Evolutionary conservation across 2,113 vertebrate species (phyloP).

Genomic region (Laticauda colubrina): DNA sequence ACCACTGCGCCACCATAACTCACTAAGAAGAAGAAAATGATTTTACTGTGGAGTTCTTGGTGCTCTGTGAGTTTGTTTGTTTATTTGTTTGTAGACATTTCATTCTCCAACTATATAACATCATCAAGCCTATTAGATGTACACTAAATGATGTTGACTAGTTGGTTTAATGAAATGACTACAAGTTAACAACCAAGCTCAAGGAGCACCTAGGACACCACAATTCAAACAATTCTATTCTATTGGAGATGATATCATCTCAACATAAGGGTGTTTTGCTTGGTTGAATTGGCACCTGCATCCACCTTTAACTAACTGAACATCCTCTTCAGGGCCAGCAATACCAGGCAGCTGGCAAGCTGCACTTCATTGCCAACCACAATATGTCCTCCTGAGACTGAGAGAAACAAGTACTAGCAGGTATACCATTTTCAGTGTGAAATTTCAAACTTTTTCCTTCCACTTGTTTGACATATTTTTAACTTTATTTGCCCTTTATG

Average conservation of each 20-base stretch:
- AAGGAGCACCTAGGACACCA: background rate
- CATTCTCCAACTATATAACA: background rate
- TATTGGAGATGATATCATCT: background rate
- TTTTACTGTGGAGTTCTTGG: background rate
- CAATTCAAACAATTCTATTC: background rate
- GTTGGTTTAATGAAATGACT: too few species aligned
- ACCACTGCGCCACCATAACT: background rate
- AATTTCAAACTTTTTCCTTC: background rate
- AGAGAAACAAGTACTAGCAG: background rate
- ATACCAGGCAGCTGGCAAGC: background rate
- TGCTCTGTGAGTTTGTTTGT: background rate
- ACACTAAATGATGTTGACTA: too few species aligned
- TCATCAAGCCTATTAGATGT: background rate
- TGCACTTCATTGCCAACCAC: background rate
- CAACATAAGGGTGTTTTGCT: background rate
- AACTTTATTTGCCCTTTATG: background rate
- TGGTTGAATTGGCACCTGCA: background rate
- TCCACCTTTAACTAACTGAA: background rate
- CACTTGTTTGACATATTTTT: background rate
- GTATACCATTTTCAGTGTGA: background rate
- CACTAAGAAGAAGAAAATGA: background rate
- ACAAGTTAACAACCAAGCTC: background rate
- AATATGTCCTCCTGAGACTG: background rate
- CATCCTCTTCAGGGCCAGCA: background rate
- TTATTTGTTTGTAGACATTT: background rate